Percentiles rank a stretch among this genome's conserved stretches.
Evolutionary conservation across 2,113 vertebrate genomes (phyloP).

Genomic region (Toxostoma redivivum): DNA sequence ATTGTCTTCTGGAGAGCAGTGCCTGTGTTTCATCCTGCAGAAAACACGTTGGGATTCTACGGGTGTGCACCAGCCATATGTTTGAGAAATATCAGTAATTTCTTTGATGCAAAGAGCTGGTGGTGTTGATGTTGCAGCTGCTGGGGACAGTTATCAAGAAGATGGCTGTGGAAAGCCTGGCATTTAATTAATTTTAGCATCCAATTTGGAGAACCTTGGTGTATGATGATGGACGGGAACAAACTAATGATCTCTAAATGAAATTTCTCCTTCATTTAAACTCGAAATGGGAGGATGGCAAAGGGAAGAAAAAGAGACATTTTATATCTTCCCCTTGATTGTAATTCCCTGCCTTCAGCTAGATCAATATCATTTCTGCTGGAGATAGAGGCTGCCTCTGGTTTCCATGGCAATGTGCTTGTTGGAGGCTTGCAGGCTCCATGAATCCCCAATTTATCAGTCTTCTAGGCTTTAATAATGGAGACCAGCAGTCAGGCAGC

Average conservation of each 20-base stretch:
- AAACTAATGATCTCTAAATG: slow-evolving; percentile 39
- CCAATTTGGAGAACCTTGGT: neutral
- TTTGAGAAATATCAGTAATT: neutral
- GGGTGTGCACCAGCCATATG: neutral
- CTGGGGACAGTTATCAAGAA: neutral
- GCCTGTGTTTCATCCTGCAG: neutral
- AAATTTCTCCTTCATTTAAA: slow-evolving; percentile 45
- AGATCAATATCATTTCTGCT: slow-evolving; percentile 64
- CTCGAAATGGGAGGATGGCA: neutral
- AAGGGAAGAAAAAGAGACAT: neutral
- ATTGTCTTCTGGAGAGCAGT: neutral
- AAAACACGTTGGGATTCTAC: neutral
- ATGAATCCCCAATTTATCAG: slow-evolving; percentile 74
- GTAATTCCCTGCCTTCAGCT: slow-evolving; percentile 52
- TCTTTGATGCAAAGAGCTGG: neutral
- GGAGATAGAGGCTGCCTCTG: slow-evolving; percentile 61
- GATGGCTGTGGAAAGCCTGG: slow-evolving; percentile 4
- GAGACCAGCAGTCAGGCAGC: slow-evolving; percentile 59
- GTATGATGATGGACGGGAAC: neutral
- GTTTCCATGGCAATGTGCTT: slow-evolving; percentile 77
- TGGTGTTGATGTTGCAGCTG: neutral
- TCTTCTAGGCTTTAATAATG: slow-evolving; percentile 70
- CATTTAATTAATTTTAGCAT: slow-evolving; percentile 35
- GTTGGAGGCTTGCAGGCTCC: slow-evolving; percentile 64
- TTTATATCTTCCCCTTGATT: slow-evolving; percentile 39